These are phyloP conservation scores for Lordiphosa mommai DNA, from an alignment of 1,140 invertebrate species.

Conservation along the genomic window DNA sequence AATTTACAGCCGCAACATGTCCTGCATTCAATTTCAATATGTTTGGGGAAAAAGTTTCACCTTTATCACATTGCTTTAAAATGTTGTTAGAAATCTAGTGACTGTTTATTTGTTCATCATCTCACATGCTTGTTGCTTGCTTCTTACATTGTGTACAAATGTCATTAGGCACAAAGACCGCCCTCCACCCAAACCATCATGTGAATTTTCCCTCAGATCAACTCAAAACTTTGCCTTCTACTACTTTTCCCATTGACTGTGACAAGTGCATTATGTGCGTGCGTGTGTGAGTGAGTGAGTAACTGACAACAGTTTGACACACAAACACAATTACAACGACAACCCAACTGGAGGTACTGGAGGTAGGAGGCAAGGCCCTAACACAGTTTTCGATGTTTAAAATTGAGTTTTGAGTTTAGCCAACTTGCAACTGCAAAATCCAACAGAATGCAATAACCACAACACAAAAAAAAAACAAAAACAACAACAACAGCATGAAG, in stretches of 20 bases:
- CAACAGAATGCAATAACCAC: constrained; percentile 26
- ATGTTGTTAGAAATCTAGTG: constrained; percentile 51
- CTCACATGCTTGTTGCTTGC: constrained; percentile 34
- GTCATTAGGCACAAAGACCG: constrained; percentile 59
- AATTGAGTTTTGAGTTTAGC: constrained; percentile 35
- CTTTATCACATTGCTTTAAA: constrained; percentile 44
- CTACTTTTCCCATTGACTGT: constrained; percentile 25
- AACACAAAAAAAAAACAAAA: constrained; percentile 16
- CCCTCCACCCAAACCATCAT: constrained; percentile 4
- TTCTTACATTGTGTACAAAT: constrained; percentile 57
- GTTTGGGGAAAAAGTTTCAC: constrained; percentile 11
- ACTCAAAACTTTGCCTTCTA: constrained; percentile 13
- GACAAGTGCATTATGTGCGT: constrained; percentile 50
- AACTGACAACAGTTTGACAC: constrained; percentile 65
- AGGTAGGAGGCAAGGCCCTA: constrained; percentile 2
- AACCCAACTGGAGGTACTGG: neutral
- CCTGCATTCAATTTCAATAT: neutral
- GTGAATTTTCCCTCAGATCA: constrained; percentile 34
- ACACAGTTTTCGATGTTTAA: constrained; percentile 16
- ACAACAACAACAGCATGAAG: neutral
- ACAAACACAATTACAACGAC: constrained; percentile 70
- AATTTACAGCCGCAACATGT: constrained; percentile 26
- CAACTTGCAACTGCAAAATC: constrained; percentile 16
- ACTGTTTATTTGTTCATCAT: constrained; percentile 8
- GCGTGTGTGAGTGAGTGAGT: constrained; percentile 30